A percentile compares a stretch with the other conserved stretches of the same genome.
phyloP scores from a whole-genome alignment of 23 tunicate genomes.

The Clavelina lepadiformis region DNA sequence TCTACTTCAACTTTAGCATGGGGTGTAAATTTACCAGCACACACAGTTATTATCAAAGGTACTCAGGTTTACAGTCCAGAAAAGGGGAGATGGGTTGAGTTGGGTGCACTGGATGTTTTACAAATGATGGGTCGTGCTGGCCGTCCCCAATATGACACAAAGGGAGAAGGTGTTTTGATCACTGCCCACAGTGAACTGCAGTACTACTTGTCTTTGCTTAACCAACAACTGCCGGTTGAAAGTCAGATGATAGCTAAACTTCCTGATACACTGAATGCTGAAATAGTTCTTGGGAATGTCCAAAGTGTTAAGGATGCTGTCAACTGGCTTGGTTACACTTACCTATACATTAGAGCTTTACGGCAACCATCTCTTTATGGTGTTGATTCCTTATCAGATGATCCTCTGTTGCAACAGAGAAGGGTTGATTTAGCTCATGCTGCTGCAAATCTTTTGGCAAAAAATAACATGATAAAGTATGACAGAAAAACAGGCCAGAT shows the following conservation, averaged over 20 bases:
- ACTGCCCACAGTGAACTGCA: constrained; percentile 87
- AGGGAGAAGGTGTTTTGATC: constrained; percentile 93
- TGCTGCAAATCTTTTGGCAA: constrained; percentile 74
- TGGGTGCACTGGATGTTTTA: constrained; percentile 96
- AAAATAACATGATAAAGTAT: constrained; percentile 77
- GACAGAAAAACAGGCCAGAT: constrained; percentile 89
- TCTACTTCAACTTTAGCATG: constrained; percentile 96
- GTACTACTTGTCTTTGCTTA: constrained; percentile 87
- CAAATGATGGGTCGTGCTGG: constrained; percentile 99
- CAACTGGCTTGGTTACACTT: constrained; percentile 90
- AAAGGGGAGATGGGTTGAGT: constrained; percentile 95
- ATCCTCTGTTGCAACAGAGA: constrained; percentile 77
- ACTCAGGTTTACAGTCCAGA: constrained; percentile 98
- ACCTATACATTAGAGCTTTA: constrained; percentile 79
- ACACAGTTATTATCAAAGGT: constrained; percentile 97
- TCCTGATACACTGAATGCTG: constrained; percentile 92
- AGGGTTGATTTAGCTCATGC: constrained; percentile 92
- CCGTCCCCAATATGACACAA: constrained; percentile 97
- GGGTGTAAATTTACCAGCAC: constrained; percentile 98
- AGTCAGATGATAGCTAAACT: constrained; percentile 91
- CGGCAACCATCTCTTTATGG: constrained; percentile 77
- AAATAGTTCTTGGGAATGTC: constrained; percentile 89
- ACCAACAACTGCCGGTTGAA: constrained; percentile 94
- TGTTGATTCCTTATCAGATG: constrained; percentile 47
- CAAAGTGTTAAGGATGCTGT: constrained; percentile 92